phyloP scores from a whole-genome alignment of 1,140 invertebrate species.

The Lasaia peninsularis region DNA sequence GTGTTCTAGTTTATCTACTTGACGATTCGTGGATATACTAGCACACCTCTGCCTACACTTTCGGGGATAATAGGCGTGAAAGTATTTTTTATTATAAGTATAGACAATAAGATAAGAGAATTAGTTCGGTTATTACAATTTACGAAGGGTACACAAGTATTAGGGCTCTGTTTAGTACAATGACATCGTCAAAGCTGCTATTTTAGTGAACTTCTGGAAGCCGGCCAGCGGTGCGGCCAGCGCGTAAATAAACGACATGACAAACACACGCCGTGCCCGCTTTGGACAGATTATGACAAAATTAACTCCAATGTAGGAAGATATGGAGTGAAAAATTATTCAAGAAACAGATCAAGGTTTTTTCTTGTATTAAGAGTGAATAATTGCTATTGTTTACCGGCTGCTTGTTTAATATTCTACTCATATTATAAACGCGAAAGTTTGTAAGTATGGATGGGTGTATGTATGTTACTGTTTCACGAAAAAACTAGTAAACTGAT shows the following conservation, averaged over 20 bases:
- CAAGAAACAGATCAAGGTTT: constrained; percentile 5
- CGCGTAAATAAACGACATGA: constrained; percentile 67
- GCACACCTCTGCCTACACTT: too few species aligned
- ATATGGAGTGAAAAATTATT: constrained; percentile 3
- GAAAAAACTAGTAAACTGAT: too few species aligned
- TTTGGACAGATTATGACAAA: constrained; percentile 12
- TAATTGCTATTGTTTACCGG: background rate
- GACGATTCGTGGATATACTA: too few species aligned
- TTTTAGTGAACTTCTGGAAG: constrained; percentile 62
- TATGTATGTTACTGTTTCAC: too few species aligned
- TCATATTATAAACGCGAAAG: too few species aligned
- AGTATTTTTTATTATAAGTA: too few species aligned
- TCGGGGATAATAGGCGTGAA: too few species aligned
- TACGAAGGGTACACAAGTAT: constrained; percentile 15
- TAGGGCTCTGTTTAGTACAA: constrained; percentile 59
- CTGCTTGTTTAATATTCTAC: too few species aligned
- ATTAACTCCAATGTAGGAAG: constrained; percentile 6
- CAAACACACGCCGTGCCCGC: constrained; percentile 13
- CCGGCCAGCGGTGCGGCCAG: constrained; percentile 42
- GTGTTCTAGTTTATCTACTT: too few species aligned
- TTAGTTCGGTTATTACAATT: background rate
- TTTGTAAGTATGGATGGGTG: too few species aligned
- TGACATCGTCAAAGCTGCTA: constrained; percentile 62
- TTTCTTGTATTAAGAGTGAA: background rate
- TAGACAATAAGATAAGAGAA: too few species aligned